Base-by-base conservation (phyloP, 2,888 invertebrate species). In the Ochropleura leucogaster region DNA sequence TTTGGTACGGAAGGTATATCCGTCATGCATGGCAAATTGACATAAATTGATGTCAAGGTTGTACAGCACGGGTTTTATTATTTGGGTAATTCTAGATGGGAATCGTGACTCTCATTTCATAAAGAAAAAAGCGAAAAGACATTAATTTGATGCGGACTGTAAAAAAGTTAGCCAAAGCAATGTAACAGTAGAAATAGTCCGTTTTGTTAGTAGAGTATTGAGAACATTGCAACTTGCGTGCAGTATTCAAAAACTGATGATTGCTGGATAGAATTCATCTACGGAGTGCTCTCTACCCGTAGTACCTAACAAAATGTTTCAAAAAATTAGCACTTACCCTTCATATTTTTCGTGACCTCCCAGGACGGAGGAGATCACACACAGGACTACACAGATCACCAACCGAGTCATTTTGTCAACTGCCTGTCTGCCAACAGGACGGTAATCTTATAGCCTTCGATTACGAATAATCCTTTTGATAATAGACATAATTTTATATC, bases 311-410 rank as follows among this genome's bases (percentile, higher is more conserved):
- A 59, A 68, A 20, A 42, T 40, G 16, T 40, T 6, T 12, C 30
- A 3, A 55, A 40, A 20, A 8, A 68, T 55, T 2, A 10, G 30
- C 30, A 88, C 94, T 91, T 88, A 95, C 96, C 95, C 95, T 87
- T 96, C 96, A 93, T 96, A 95, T 92, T 94, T 92, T 63, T 95
- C 94, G 83, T 95, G 96, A 67, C 90, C 89, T 47, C 91, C 94
- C 46, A 93, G 89, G 10, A 89, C 93, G 8, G 89, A 84, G 30
- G 89, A 84, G 51, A 88, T 90, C 51, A 87, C 88, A 16, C 92
- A 79, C 67, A 95, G 76, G 14, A 94, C 80, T 42, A 93, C 84
- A 81, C 85, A 91, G 57, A 91, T 83, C 83, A 92, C 87, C 79
- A 91, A 77, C 66, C 92, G 90, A 78, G 82, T 85, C 95, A 95